phyloP scores from a whole-genome alignment of 2,113 vertebrate species.

The Octodon degus region DNA sequence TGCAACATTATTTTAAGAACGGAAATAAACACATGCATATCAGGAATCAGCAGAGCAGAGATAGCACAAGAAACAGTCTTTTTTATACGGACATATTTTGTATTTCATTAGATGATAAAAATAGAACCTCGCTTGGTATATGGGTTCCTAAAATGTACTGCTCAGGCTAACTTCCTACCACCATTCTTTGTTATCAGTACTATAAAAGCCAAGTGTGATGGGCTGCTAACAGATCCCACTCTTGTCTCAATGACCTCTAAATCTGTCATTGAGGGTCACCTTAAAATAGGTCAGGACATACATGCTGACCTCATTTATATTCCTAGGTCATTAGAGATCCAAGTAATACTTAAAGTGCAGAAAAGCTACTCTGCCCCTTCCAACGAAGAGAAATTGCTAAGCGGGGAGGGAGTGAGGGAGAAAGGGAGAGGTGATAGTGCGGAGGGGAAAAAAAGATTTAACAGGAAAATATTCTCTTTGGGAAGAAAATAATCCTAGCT shows the following conservation, averaged over 20 bases:
- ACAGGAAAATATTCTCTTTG: slow-evolving; percentile 10
- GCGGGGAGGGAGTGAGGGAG: too few species aligned
- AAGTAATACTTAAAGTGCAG: neutral
- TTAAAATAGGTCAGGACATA: neutral
- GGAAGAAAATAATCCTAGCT: slow-evolving; percentile 61
- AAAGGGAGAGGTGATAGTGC: neutral
- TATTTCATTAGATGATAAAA: neutral
- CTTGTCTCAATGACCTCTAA: neutral
- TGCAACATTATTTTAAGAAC: slow-evolving; percentile 10
- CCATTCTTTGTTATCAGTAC: neutral
- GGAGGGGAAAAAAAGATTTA: neutral
- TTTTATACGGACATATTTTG: neutral
- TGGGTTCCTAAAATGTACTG: neutral
- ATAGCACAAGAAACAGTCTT: neutral
- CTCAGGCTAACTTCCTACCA: neutral
- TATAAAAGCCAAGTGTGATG: neutral
- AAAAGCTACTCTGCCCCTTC: neutral
- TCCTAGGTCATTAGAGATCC: neutral
- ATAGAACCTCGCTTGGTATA: neutral
- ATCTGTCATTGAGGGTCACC: neutral
- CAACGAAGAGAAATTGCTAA: neutral
- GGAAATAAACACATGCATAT: neutral
- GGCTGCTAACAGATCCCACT: neutral
- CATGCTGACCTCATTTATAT: neutral
- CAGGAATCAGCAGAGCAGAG: neutral